phyloP scores from a whole-genome alignment of 53 echinoderm and acorn worm species.

The Echinometra lucunter region DNA sequence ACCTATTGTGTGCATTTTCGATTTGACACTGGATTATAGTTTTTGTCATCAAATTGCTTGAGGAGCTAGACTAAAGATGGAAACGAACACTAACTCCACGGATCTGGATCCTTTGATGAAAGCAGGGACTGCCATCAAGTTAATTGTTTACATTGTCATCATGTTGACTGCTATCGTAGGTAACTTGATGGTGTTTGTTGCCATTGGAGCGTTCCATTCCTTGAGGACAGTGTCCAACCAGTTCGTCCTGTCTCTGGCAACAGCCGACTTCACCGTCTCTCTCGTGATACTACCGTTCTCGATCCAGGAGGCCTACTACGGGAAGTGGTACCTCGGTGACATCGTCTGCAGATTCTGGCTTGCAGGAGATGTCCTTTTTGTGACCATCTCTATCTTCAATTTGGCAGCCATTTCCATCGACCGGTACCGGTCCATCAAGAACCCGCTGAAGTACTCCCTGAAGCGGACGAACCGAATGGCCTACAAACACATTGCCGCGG shows the following conservation, averaged over 20 bases:
- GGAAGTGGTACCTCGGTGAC: constrained; percentile 74
- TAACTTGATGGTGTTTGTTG: constrained; percentile 79
- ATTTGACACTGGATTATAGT: not conserved
- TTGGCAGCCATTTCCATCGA: constrained; percentile 80
- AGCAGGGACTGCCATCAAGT: not conserved
- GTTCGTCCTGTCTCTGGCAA: constrained; percentile 83
- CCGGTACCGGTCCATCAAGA: constrained; percentile 82
- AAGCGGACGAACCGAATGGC: constrained; percentile 74
- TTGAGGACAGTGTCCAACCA: constrained; percentile 77
- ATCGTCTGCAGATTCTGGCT: constrained; percentile 75
- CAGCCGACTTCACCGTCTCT: constrained; percentile 76
- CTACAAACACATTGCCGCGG: constrained; percentile 66
- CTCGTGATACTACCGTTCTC: constrained; percentile 76
- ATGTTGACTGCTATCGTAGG: constrained; percentile 69
- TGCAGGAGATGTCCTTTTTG: constrained; percentile 73
- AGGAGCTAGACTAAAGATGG: not conserved
- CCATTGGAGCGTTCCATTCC: constrained; percentile 72
- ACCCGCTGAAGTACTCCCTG: constrained; percentile 79
- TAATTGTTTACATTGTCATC: constrained; percentile 11
- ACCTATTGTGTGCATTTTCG: not conserved
- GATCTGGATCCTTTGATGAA: not conserved
- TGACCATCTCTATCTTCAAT: constrained; percentile 82
- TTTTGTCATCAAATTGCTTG: not conserved
- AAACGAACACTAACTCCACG: not conserved
- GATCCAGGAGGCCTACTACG: constrained; percentile 66